phyloP scores from a whole-genome alignment of 2,888 invertebrate genomes.

The Carabus problematicus region DNA sequence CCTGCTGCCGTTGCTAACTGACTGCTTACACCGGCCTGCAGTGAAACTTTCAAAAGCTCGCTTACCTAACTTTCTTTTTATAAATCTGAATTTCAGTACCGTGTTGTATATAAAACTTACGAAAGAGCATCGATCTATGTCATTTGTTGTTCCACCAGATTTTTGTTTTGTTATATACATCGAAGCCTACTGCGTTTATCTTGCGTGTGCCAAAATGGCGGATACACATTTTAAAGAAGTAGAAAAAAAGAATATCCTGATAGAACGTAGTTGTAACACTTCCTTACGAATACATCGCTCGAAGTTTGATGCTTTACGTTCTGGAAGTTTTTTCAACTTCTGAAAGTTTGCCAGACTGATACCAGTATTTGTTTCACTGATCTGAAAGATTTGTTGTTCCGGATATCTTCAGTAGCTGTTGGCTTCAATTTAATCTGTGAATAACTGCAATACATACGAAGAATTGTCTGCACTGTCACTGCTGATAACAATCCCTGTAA shows the following conservation, averaged over 20 bases:
- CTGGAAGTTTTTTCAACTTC: conserved; percentile 22
- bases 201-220: conserved; percentile 20
- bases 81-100: no score
- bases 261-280: conserved; percentile 1
- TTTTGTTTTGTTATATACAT: conserved; percentile 11
- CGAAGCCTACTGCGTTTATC: conserved; percentile 19
- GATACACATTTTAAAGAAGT: conserved; percentile 23
- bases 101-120: conserved; percentile 25
- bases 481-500: no score
- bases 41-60: no score
- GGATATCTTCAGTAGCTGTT: background rate
- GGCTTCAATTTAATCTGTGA: background rate
- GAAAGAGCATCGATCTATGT: conserved; percentile 31
- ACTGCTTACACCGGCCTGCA: no score
- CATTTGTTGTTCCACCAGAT: conserved; percentile 21
- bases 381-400: conserved; percentile 27
- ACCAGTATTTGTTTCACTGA: conserved; percentile 30
- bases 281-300: conserved; percentile 13
- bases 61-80: no score
- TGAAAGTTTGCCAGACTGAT: conserved; percentile 28
- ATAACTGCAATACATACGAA: background rate
- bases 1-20: no score
- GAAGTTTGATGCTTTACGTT: conserved; percentile 27
- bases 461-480: conserved; percentile 16
- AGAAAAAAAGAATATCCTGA: no score